phyloP scores from a whole-genome alignment of 2,797 vertebrate genomes.

The Cheirogaleus major region DNA sequence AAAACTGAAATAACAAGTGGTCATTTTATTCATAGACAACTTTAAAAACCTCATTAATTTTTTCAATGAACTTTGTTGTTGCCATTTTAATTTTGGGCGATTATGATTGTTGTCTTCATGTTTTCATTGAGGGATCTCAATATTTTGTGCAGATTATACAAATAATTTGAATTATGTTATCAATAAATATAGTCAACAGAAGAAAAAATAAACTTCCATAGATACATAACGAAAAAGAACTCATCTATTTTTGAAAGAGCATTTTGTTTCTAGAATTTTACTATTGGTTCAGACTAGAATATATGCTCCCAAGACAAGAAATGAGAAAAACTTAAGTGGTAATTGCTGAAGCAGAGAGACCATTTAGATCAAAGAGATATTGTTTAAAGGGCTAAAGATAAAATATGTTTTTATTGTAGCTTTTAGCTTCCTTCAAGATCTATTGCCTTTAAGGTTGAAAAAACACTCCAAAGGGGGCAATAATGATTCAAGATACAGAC shows the following conservation, averaged over 20 bases:
- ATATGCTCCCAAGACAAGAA: constrained; percentile 22
- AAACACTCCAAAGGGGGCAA: constrained; percentile 24
- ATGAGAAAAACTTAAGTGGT: constrained; percentile 50
- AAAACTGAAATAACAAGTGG: background rate
- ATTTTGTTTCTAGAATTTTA: constrained; percentile 35
- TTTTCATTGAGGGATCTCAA: background rate
- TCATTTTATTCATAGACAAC: background rate
- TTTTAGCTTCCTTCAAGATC: constrained; percentile 58
- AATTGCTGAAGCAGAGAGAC: constrained; percentile 61
- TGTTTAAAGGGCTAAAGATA: constrained; percentile 43
- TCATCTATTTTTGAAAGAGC: background rate
- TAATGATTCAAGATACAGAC: constrained; percentile 45
- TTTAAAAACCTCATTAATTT: background rate
- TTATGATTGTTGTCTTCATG: background rate
- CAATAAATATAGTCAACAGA: background rate
- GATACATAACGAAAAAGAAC: background rate
- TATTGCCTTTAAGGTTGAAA: constrained; percentile 56
- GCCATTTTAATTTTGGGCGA: background rate
- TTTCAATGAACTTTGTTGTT: background rate
- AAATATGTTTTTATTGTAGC: constrained; percentile 60
- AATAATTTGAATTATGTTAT: background rate
- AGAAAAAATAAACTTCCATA: background rate
- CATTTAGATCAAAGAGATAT: constrained; percentile 36
- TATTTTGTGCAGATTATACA: background rate
- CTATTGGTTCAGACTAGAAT: background rate